Base-by-base conservation (phyloP, 2,888 invertebrate genomes). In the Lasioglossum zephyrum region DNA sequence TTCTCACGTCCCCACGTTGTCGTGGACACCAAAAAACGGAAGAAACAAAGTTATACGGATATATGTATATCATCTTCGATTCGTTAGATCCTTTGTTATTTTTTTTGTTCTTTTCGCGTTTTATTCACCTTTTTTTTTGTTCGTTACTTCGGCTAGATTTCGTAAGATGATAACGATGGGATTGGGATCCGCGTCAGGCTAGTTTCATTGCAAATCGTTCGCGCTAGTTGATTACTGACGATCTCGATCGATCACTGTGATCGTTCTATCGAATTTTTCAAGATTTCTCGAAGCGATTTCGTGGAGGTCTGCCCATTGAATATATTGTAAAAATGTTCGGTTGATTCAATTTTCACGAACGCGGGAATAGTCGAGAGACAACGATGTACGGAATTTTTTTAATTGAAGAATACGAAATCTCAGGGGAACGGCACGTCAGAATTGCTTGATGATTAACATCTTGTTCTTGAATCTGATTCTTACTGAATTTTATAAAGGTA, bases 21-120 rank as follows among this genome's bases (percentile, higher is more conserved):
- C 77, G 82, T 79, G 82, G 79, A 79, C 85, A 85, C 79, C 77
- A 70, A 86, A 44, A 79, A 82, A 16, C 18, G 63, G 31, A 63
- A 18, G 70, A 57, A 39, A 11, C 1, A 49, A 41, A 47, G 16
- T 66, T 72, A 69, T 8, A 69, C 39, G 36, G 36, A 69, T 39
- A 36, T 69, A 60, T 73, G 26, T 77, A 60, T 73, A 36, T 77
- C 72, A 75, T 74, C 75, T 79, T 83, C 84, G 79, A 76, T 79
- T 82, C 79, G 26, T 77, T 66, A 76, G 73, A 66, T 77, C 57
- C 22, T 82, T 77, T 39, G 39, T 69, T 36, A 36, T 69, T 36
- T 69, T 22, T 69, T 69, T 22, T 18, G 2, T 31, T 36, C 22
- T 60, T 31, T 53, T 69, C 22, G 70, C n/a, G n/a, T 70, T 70